Percentiles rank a stretch among this genome's conserved stretches.
These are phyloP conservation scores for Forbesichthys agassizii DNA, from an alignment of 2,113 vertebrate species.

Conservation along the genomic window DNA sequence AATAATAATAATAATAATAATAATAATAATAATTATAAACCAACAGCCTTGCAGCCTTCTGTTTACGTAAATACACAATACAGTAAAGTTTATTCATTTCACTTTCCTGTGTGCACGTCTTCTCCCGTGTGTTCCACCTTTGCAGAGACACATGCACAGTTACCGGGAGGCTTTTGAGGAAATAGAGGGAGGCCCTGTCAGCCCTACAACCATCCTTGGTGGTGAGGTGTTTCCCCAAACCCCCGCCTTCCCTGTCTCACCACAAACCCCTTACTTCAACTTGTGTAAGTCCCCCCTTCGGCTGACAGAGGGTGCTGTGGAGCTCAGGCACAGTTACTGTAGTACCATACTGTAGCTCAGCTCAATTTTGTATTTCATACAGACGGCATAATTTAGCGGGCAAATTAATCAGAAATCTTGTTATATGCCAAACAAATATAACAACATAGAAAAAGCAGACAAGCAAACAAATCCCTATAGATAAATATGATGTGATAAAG, in stretches of 20 bases:
- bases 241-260: constrained; percentile 80
- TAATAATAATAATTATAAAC: not conserved
- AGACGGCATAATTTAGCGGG: not conserved
- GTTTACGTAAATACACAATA: too few species aligned
- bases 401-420: not conserved
- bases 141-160: constrained; percentile 94
- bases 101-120: constrained; percentile 8
- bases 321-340: constrained; percentile 37
- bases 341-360: not conserved
- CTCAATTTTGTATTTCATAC: not conserved
- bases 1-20: not conserved
- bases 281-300: constrained; percentile 76
- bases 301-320: constrained; percentile 71
- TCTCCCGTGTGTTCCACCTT: constrained; percentile 33
- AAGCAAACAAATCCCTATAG: too few species aligned
- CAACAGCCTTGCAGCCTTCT: too few species aligned
- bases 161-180: constrained; percentile 98
- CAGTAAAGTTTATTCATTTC: not conserved
- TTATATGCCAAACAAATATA: too few species aligned
- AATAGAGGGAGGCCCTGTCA: constrained; percentile 82
- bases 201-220: constrained; percentile 80
- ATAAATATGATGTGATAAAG: too few species aligned
- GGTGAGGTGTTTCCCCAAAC: constrained; percentile 88
- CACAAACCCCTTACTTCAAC: constrained; percentile 83
- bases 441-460: too few species aligned